Conservation (phyloP, 2,888 invertebrate species). For the Acanthosoma haemorrhoidale region DNA sequence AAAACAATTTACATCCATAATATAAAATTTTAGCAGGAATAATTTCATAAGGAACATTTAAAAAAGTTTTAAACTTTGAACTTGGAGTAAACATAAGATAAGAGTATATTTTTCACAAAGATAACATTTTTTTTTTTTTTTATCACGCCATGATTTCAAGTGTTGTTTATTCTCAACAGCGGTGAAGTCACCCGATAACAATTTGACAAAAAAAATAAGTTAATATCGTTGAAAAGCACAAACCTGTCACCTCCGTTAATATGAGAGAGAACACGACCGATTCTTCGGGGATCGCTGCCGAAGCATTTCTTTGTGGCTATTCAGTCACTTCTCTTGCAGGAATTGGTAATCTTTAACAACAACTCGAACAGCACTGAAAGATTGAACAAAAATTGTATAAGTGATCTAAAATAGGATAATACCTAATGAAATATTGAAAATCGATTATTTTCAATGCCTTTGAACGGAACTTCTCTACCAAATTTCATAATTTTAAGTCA, state of each 20-base stretch:
- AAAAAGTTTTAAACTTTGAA: neutral
- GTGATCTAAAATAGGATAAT: too few species aligned
- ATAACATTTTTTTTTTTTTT: too few species aligned
- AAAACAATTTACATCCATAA: neutral
- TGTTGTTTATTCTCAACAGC: too few species aligned
- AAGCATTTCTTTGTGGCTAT: conserved; percentile 54
- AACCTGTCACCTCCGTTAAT: neutral
- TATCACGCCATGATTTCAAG: neutral
- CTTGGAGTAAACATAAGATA: neutral
- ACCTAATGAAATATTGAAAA: conserved; percentile 42
- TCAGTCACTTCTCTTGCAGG: conserved; percentile 57
- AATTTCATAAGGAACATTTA: too few species aligned
- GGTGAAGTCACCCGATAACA: neutral
- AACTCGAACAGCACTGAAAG: conserved; percentile 54
- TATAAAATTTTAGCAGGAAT: neutral
- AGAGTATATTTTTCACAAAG: neutral
- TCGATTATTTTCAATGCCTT: neutral
- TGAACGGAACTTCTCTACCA: too few species aligned
- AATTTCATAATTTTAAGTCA: too few species aligned
- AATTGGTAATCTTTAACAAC: conserved; percentile 59
- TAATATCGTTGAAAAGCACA: neutral
- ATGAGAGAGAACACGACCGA: conserved; percentile 40
- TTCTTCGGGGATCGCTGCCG: conserved; percentile 51
- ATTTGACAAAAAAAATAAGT: neutral
- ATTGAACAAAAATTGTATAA: neutral